Base-by-base conservation (phyloP, 2,797 vertebrate genomes). In the Oophaga sylvatica region DNA sequence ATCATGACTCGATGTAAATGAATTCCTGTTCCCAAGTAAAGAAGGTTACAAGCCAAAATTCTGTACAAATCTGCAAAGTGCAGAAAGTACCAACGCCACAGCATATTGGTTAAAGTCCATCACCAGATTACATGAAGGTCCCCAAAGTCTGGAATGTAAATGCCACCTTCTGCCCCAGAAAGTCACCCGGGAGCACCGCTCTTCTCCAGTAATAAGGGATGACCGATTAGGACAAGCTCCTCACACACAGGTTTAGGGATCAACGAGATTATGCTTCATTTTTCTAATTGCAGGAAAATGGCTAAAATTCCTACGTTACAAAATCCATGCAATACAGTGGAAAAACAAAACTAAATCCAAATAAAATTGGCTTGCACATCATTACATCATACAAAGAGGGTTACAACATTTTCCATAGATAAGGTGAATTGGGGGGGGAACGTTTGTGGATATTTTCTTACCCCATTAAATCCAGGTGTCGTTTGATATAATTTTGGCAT, bases 71-170 rank as follows among this genome's bases (percentile, higher is more conserved):
- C 62, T 65, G 62, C 41, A 16, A n/a, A 76, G 29, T 76, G 73
- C 73, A 60, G 53, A 80, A 80, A 80, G 77, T 80, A 80, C 35
- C 80, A 65, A 48, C 45, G 22, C 41, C 60, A 41, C 26, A 48
- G 62, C 3, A 41, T 10, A 41, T 29, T n/a, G n/a, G 57, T n/a
- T 80, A 80, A 5, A 80, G 17, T 35, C 12, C 6, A 17, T 9
- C 31, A 35, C 19, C 57, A 1, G 35, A 1, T 41, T 76, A 22
- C 22, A 76, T 2, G 41, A 22, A 76, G 12, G 22, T 12, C 73
- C 22, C 17, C 15, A 80, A 22, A 41, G 17, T 63, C 19, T 35
- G 35, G 59, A 62, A 35, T 20, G 9, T 79, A 31, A 80, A 80
- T 26, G 8, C n/a, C 8, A 35, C 70, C 31, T 20, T 73, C 70